Conservation (phyloP, 2,888 invertebrate genomes). For the Thymelicus sylvestris region DNA sequence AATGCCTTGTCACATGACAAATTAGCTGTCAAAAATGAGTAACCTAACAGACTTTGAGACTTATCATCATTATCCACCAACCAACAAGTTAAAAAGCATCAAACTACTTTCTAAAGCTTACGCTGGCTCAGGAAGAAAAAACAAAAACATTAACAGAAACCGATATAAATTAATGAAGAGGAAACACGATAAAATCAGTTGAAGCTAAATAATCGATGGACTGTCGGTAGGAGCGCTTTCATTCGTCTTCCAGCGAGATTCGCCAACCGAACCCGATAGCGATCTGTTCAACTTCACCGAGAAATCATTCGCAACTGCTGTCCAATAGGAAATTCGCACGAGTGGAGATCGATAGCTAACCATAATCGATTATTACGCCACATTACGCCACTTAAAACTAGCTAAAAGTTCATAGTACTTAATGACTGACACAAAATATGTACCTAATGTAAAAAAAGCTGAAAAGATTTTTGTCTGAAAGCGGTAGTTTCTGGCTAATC, state of each 20-base stretch:
- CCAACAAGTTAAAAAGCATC: no score
- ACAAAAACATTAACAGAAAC: slow-evolving; percentile 2
- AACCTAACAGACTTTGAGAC: no score
- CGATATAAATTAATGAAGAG: slow-evolving; percentile 34
- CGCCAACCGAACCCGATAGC: slow-evolving; percentile 23
- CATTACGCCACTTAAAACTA: not conserved
- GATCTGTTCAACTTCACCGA: slow-evolving; percentile 19
- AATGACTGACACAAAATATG: no score
- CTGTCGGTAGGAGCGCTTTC: slow-evolving; percentile 28
- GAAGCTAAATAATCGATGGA: slow-evolving; percentile 23
- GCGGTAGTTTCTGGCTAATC: no score
- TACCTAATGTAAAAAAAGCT: no score
- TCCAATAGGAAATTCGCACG: not conserved
- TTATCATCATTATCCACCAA: no score
- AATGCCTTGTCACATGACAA: no score
- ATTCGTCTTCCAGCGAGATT: slow-evolving; percentile 27
- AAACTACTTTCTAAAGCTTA: not conserved
- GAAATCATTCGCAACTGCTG: slow-evolving; percentile 18
- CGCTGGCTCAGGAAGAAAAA: not conserved
- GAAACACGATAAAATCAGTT: slow-evolving; percentile 31
- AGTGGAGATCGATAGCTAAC: not conserved
- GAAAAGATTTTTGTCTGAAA: no score
- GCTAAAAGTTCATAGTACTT: no score
- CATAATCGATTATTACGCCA: slow-evolving; percentile 2
- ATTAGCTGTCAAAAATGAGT: no score